Conservation (phyloP, 2,113 vertebrate genomes). For the Aspiorhynchus laticeps region DNA sequence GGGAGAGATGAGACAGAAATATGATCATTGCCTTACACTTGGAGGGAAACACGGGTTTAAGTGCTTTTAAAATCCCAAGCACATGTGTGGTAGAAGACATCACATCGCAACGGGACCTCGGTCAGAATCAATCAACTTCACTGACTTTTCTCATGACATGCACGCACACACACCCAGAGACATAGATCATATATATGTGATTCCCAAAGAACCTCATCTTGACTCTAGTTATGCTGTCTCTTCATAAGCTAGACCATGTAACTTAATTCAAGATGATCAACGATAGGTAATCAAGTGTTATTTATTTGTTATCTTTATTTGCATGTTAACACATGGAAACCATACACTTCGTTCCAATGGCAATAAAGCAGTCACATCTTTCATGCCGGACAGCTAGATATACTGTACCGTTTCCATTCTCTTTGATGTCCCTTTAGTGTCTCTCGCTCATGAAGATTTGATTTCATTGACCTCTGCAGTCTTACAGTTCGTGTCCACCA, state of each 20-base stretch:
- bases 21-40: constrained; percentile 64
- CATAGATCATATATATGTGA: constrained; percentile 29
- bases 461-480: constrained; percentile 74
- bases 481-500: constrained; percentile 63
- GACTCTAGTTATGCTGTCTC: neutral
- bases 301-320: constrained; percentile 6
- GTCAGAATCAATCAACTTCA: constrained; percentile 74
- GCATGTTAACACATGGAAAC: constrained; percentile 18
- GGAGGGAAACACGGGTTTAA: constrained; percentile 66
- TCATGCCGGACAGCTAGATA: constrained; percentile 6
- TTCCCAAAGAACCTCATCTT: constrained; percentile 1
- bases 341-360: neutral
- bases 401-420: neutral
- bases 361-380: neutral
- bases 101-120: constrained; percentile 63
- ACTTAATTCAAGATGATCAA: constrained; percentile 2
- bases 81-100: constrained; percentile 74
- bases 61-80: constrained; percentile 69
- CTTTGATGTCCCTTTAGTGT: constrained; percentile 24
- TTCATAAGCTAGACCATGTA: neutral
- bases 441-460: constrained; percentile 46
- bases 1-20: constrained; percentile 60
- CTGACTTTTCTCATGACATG: constrained; percentile 60
- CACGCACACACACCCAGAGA: constrained; percentile 16
- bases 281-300: neutral